Evolutionary conservation across 2,888 invertebrate genomes (phyloP).

Genomic region (Sminthurides aquaticus): DNA sequence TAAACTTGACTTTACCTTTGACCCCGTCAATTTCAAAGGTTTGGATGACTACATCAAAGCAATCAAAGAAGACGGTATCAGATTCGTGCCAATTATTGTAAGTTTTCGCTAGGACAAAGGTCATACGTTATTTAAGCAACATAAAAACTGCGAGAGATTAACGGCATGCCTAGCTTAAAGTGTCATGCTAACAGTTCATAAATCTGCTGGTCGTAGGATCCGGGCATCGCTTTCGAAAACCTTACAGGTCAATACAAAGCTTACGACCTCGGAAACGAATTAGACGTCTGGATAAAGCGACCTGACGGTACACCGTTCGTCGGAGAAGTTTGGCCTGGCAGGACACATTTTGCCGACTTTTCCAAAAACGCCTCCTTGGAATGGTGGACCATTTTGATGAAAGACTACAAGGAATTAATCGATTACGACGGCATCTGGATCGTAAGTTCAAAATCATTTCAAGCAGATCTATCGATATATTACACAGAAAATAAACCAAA

Average conservation of each 20-base stretch:
- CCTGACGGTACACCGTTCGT: conserved; percentile 31
- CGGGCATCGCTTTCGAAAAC: conserved; percentile 34
- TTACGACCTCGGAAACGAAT: conserved; percentile 35
- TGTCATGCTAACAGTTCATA: no score
- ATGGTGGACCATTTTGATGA: conserved; percentile 66
- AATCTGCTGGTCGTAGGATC: conserved; percentile 26
- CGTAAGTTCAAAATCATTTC: no score
- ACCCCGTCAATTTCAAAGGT: conserved; percentile 55
- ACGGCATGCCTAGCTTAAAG: not conserved
- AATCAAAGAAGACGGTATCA: conserved; percentile 54
- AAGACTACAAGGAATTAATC: conserved; percentile 56
- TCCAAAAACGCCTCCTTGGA: conserved; percentile 62
- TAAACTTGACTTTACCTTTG: conserved; percentile 70
- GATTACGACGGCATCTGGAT: conserved; percentile 78
- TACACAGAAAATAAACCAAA: not conserved
- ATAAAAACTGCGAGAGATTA: no score
- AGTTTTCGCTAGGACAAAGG: conserved; percentile 15
- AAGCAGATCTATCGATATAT: no score
- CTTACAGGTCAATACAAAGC: conserved; percentile 32
- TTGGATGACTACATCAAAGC: conserved; percentile 61
- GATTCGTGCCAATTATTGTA: conserved; percentile 39
- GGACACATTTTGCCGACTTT: conserved; percentile 68
- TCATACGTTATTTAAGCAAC: no score
- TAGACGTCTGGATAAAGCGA: conserved; percentile 43
- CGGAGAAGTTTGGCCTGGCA: conserved; percentile 32